These are phyloP conservation scores for Passer domesticus DNA, from an alignment of 2,113 vertebrate species.

Conservation along the genomic window DNA sequence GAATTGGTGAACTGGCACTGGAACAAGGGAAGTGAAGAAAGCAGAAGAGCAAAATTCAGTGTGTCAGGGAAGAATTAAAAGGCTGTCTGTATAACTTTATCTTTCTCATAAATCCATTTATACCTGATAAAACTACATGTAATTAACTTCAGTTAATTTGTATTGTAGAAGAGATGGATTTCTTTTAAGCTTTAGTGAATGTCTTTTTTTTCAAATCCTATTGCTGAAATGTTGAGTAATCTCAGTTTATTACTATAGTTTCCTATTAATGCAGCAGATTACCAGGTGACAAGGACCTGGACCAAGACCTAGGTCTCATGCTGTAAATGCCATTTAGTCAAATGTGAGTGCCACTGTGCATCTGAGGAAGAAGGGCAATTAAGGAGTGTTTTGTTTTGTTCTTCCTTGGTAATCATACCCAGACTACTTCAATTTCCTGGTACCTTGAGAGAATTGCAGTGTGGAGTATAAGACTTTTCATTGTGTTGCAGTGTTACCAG, in stretches of 20 bases:
- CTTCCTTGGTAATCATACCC: neutral
- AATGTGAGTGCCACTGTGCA: neutral
- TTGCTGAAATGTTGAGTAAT: neutral
- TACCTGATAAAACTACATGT: neutral
- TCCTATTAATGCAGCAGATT: neutral
- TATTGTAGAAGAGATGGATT: neutral
- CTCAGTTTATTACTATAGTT: neutral
- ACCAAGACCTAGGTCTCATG: accelerated
- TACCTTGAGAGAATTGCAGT: neutral
- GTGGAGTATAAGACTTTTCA: neutral
- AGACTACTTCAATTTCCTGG: neutral
- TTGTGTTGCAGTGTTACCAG: neutral
- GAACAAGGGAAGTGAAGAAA: neutral
- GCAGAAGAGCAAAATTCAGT: neutral
- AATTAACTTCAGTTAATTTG: neutral
- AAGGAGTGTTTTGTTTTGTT: neutral
- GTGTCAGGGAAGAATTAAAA: neutral
- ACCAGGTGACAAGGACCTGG: neutral
- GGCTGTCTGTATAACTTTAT: neutral
- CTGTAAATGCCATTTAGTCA: neutral
- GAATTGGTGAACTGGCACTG: neutral
- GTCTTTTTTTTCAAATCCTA: neutral
- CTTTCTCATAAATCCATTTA: neutral
- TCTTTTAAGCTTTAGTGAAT: neutral
- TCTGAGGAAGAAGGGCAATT: neutral